Conservation (phyloP, 2,888 invertebrate species). For the Heteromyza rotundicornis region DNA sequence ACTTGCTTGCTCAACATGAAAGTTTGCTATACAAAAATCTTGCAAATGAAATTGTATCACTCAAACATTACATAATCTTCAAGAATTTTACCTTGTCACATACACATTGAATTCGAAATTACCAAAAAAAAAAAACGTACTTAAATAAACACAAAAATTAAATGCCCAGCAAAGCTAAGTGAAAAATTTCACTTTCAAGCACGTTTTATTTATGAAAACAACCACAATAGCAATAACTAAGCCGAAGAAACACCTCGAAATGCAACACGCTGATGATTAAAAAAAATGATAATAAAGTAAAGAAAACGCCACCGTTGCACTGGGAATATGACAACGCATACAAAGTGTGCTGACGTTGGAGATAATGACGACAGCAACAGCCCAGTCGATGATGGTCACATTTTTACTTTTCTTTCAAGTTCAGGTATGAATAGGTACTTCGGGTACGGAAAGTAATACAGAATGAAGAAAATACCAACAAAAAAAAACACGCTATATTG, state of each 20-base stretch:
- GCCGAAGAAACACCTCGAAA: background rate
- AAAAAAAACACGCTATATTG: too few relatives aligned
- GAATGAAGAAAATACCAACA: too few relatives aligned
- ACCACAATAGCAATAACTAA: too few relatives aligned
- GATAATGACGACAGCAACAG: background rate
- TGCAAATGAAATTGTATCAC: too few relatives aligned
- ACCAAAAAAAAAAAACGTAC: conserved; percentile 6
- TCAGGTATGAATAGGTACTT: too few relatives aligned
- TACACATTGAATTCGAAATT: conserved; percentile 6
- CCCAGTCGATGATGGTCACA: background rate
- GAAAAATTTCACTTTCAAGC: conserved; percentile 14
- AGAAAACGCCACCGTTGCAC: too few relatives aligned
- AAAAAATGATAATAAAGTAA: too few relatives aligned
- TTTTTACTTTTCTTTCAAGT: background rate
- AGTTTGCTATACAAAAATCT: too few relatives aligned
- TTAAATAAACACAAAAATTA: background rate
- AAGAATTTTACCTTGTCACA: background rate
- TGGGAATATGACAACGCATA: background rate
- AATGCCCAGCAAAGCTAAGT: background rate
- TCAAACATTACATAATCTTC: conserved; percentile 1
- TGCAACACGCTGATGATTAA: background rate
- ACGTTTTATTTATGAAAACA: background rate
- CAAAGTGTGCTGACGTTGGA: background rate
- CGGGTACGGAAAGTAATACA: too few relatives aligned
- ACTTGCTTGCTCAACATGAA: too few relatives aligned